Base-by-base conservation (phyloP, 2,888 invertebrate genomes). In the Hoplodrina blanda region DNA sequence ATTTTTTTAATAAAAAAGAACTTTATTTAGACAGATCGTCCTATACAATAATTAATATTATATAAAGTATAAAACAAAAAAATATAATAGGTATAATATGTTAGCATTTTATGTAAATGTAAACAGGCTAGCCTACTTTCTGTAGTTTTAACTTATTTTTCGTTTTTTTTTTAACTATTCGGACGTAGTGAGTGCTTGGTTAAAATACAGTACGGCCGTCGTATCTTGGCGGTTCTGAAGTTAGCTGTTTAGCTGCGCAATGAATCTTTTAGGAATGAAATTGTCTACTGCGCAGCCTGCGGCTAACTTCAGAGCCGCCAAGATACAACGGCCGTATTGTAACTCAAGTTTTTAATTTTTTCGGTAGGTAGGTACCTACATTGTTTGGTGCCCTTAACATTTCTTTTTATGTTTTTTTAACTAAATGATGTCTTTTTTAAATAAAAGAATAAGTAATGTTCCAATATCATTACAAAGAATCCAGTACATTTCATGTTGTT, bases 21-120 rank as follows among this genome's bases (percentile, higher is more conserved):
- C 2, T 2, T 53, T 4, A 8, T 54, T 46, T 41, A 72, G 78
- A 69, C 78, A 73, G 84, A 74, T 64, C 82, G 77, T 81, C 77
- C 76, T 86, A 81, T 59, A 76, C 57, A 61, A n/a, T n/a, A n/a
- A 67, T 74, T 73, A 83, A 76, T 84, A 78, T 85, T 78, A 76
- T 82, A 84, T 78, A 76, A 78, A 79, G 75, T 80, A 76, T 80
- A 84, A 83, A 82, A 81, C 77, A n/a, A 76, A 80, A 81, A 84
- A 88, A 85, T 88, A 86, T 88, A 86, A 85, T 87, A n/a, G n/a
- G n/a, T n/a, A n/a, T n/a, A n/a, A 87, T 87, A 89, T 88, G 88
- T 89, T 87, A 88, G 88, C 88, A 88, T 85, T 87, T 86, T 87
- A 81, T 88, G 85, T 85, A 84, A 84, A 83, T 73, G 77, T 89